Percentiles rank a stretch among this genome's conserved stretches.
Conservation (phyloP, 2,888 invertebrate species). For the Agelastica alni region DNA sequence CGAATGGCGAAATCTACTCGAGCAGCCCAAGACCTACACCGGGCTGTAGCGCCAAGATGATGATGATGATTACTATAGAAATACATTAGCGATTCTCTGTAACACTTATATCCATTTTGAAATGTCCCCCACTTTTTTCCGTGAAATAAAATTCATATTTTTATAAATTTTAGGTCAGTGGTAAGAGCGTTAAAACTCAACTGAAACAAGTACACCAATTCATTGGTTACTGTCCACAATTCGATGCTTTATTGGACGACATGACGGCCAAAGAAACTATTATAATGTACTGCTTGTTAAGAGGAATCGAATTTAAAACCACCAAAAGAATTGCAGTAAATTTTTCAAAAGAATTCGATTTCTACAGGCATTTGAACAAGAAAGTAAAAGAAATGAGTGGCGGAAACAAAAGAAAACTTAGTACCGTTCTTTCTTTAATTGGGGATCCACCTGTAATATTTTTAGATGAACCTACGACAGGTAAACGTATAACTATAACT, state of each 20-base stretch:
- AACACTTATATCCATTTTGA: too few relatives aligned
- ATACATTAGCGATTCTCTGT: too few relatives aligned
- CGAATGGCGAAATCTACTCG: too few relatives aligned
- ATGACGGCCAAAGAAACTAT: conserved; percentile 62
- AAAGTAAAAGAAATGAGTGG: conserved; percentile 57
- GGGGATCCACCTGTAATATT: conserved; percentile 62
- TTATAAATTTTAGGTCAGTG: conserved; percentile 10
- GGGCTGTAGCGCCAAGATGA: too few relatives aligned
- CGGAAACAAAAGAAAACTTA: conserved; percentile 62
- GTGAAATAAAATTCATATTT: too few relatives aligned
- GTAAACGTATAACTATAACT: conserved; percentile 45
- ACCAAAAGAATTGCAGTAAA: conserved; percentile 46
- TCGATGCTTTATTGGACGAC: conserved; percentile 61
- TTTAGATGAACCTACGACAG: conserved; percentile 62
- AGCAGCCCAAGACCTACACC: too few relatives aligned
- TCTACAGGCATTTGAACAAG: conserved; percentile 56
- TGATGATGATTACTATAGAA: too few relatives aligned
- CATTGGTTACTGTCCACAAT: conserved; percentile 63
- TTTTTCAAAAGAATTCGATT: conserved; percentile 55
- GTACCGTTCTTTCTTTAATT: conserved; percentile 61
- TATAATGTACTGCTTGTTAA: conserved; percentile 58
- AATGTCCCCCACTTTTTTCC: too few relatives aligned
- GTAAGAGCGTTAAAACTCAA: conserved; percentile 51
- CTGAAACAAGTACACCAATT: conserved; percentile 64
- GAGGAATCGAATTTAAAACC: conserved; percentile 54